Percentiles rank a stretch among this genome's conserved stretches.
Evolutionary conservation across 2,797 vertebrate genomes (phyloP).

Genomic region (Phataginus tricuspis): DNA sequence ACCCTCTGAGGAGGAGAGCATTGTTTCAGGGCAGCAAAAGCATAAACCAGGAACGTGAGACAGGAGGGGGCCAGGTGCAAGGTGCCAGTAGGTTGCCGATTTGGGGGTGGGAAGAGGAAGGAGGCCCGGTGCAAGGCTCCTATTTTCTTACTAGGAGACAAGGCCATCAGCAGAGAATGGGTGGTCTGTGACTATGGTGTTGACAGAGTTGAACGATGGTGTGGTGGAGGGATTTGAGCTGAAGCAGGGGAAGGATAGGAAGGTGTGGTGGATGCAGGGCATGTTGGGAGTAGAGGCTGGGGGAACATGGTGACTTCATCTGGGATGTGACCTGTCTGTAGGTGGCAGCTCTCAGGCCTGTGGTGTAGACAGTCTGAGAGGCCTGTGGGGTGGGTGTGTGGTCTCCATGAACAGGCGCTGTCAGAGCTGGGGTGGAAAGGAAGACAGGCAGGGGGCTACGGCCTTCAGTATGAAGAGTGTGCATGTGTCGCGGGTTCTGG

Average conservation of each 20-base stretch:
- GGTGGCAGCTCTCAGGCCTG: background rate
- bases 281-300: background rate
- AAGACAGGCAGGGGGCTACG: background rate
- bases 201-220: background rate
- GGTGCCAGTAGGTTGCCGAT: background rate
- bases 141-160: background rate
- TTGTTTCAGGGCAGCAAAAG: background rate
- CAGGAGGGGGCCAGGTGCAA: background rate
- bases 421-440: background rate
- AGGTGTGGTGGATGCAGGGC: too few relatives aligned
- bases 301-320: background rate
- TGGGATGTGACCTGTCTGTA: background rate
- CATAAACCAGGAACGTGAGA: background rate
- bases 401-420: background rate
- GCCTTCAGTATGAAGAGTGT: background rate
- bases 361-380: background rate
- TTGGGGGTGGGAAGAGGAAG: background rate
- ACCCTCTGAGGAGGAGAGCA: background rate
- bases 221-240: background rate
- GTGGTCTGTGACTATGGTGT: background rate
- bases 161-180: background rate
- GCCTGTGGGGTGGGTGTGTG: background rate
- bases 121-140: background rate
- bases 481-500: background rate
- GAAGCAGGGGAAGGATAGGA: background rate